phyloP scores from a whole-genome alignment of 2,797 vertebrate species.

The Phrynocephalus vlangalii region DNA sequence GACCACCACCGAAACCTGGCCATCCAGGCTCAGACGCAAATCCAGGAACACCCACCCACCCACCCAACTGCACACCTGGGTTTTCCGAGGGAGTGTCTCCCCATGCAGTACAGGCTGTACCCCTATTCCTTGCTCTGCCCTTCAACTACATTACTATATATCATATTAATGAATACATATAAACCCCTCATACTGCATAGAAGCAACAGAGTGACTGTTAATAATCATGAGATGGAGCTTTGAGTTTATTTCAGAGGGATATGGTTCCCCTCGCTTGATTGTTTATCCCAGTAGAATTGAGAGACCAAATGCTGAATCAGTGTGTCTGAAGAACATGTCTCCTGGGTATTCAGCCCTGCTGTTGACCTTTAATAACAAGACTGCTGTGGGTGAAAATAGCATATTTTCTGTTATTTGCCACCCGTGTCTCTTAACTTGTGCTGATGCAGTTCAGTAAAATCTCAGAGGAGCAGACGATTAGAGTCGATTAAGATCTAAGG shows the following conservation, averaged over 20 bases:
- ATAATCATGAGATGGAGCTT: rapidly evolving
- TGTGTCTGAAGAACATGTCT: neutral
- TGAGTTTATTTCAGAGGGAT: rapidly evolving
- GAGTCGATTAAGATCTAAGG: conserved; percentile 2
- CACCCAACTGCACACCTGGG: too few relatives aligned
- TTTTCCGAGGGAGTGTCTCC: too few relatives aligned
- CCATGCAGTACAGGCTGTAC: too few relatives aligned
- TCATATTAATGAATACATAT: neutral
- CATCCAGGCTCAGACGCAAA: too few relatives aligned
- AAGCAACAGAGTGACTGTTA: neutral
- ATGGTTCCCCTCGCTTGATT: neutral
- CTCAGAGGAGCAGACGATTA: neutral
- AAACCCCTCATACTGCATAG: neutral
- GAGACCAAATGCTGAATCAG: neutral
- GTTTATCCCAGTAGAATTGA: neutral
- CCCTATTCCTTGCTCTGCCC: too few relatives aligned
- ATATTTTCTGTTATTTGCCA: neutral
- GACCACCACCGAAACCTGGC: too few relatives aligned
- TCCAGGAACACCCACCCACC: too few relatives aligned
- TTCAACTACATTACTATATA: neutral
- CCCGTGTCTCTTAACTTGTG: rapidly evolving
- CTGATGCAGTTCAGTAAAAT: neutral
- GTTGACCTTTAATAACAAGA: neutral
- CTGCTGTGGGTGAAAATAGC: neutral
- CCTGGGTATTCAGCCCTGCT: conserved; percentile 32